Conservation (phyloP, 2,888 invertebrate species). For the Callyntrura guangdongensis region DNA sequence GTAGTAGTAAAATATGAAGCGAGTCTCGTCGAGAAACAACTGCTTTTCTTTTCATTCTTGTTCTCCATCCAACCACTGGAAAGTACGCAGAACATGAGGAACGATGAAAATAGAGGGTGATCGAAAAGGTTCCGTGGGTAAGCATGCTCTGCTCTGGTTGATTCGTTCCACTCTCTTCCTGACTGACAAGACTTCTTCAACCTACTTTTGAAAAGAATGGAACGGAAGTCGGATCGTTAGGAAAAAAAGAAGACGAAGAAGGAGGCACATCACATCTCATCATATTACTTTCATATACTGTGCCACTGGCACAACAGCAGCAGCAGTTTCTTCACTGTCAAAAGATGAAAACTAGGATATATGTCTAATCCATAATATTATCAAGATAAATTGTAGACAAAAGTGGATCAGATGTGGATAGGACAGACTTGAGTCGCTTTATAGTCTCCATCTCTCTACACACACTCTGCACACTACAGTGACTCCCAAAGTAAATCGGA, state of each 20-base stretch:
- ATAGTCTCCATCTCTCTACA: neutral
- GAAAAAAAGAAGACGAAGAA: constrained; percentile 35
- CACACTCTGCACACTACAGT: constrained; percentile 25
- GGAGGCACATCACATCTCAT: constrained; percentile 57
- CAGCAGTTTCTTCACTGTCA: constrained; percentile 57
- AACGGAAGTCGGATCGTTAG: constrained; percentile 72
- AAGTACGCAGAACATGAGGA: constrained; percentile 55
- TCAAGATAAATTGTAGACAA: constrained; percentile 67
- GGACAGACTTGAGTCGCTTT: constrained; percentile 20
- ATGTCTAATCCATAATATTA: constrained; percentile 62
- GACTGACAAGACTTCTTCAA: constrained; percentile 75
- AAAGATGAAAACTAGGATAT: constrained; percentile 59
- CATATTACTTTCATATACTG: constrained; percentile 43
- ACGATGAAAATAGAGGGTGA: constrained; percentile 32
- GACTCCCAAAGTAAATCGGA: constrained; percentile 43
- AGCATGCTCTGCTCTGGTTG: constrained; percentile 66
- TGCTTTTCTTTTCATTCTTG: neutral
- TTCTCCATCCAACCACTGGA: constrained; percentile 22
- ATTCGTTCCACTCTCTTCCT: constrained; percentile 70
- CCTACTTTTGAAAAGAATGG: constrained; percentile 70
- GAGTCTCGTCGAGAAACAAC: constrained; percentile 57
- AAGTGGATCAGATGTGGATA: constrained; percentile 65
- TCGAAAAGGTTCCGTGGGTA: constrained; percentile 58
- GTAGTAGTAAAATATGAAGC: constrained; percentile 58
- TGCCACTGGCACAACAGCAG: constrained; percentile 8